Evolutionary conservation across 2,797 vertebrate genomes (phyloP).

Genomic region (Sebastiscus albofasciatus): DNA sequence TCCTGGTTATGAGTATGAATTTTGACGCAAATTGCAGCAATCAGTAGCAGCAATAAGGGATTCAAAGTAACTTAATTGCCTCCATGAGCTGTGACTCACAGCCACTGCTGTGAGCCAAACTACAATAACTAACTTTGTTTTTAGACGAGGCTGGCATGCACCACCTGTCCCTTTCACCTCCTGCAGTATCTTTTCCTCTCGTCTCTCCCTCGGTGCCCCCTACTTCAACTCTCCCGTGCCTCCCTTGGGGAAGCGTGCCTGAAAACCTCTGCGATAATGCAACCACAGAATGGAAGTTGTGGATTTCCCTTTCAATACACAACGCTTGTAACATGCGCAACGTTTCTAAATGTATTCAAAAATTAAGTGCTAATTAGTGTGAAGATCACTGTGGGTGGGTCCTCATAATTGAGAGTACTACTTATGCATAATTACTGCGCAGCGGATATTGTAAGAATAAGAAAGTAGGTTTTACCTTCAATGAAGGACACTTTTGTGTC

Average conservation of each 20-base stretch:
- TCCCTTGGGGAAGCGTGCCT: not conserved
- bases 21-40: not conserved
- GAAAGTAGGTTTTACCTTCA: conserved; percentile 41
- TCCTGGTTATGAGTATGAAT: not conserved
- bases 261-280: not conserved
- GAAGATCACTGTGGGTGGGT: conserved; percentile 28
- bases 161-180: not conserved
- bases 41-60: not conserved
- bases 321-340: not conserved
- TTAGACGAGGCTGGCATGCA: not conserved
- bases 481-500: conserved; percentile 47
- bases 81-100: not conserved
- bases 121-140: not conserved
- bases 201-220: not conserved
- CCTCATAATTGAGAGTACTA: conserved; percentile 33
- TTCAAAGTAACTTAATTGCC: not conserved
- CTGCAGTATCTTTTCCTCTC: not conserved
- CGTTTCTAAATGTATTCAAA: conserved; percentile 34
- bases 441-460: conserved; percentile 37
- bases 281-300: not conserved
- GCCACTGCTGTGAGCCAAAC: not conserved
- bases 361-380: conserved; percentile 43
- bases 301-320: not conserved
- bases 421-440: conserved; percentile 41
- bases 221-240: not conserved